Conservation (phyloP, 2,797 vertebrate genomes). For the Karalla daura region DNA sequence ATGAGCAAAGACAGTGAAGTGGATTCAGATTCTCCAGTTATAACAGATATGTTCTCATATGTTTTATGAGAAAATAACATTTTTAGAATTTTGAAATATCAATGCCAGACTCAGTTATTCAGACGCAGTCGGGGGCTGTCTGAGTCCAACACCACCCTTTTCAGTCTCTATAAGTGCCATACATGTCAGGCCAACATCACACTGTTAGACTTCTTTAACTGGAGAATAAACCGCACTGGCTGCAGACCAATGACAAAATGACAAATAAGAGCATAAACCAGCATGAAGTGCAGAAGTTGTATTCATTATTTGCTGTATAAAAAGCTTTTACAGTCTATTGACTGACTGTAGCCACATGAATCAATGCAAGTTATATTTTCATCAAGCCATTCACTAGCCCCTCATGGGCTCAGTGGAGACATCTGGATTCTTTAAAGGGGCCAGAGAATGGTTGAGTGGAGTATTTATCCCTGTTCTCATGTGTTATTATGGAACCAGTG, state of each 20-base stretch:
- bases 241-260: neutral
- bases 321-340: neutral
- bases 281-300: neutral
- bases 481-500: no score
- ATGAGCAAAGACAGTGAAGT: no score
- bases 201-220: neutral
- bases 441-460: no score
- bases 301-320: neutral
- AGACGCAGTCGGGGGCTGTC: neutral
- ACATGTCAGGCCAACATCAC: neutral
- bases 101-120: neutral
- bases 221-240: neutral
- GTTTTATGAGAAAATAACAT: no score
- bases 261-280: neutral
- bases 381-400: neutral
- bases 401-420: neutral
- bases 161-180: neutral
- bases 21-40: no score
- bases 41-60: no score
- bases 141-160: neutral
- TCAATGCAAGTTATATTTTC: neutral
- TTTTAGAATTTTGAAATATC: no score
- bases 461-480: no score
- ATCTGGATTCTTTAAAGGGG: no score
- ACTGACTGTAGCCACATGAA: neutral